Evolutionary conservation across 2,888 invertebrate genomes (phyloP), one percentile per base, ranked within the genome.

Genomic region (Dryomyza anilis): DNA sequence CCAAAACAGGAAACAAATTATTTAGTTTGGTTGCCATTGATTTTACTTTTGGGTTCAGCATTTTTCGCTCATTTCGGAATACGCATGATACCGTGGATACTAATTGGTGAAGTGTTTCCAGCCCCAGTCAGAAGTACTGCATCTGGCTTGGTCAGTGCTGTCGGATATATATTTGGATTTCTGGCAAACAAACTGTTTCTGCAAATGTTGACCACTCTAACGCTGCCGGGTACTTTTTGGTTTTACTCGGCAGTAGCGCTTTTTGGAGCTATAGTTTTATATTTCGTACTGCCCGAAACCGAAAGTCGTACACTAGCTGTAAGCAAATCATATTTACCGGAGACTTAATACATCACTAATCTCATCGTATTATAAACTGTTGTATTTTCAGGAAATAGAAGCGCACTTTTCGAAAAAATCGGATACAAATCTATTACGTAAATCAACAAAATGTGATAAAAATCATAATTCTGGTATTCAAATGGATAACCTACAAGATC

Each of bases 71-170:
- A 92, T 74, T 83, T 88, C 3, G 81, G 81, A 25, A 89, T 93
- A 52, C 85, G 91, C 60, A 82, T 91, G 67, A 80, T 94, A 50
- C 92, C 93, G 0, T 94, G 93, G 93, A 88, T 94, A 69, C 84
- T 93, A 12, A 89, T 91, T 45, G 92, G 92, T 8, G 93, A 94
- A 84, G 90, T 92, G 67, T 91, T 87, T 76, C 88, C 89, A 29
- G 86, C 88, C 0, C 87, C 88, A 66, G 89, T 89, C 0, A 85
- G 93, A 27, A 88, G 91, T 2, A 87, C 87, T 0, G 92, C 91
- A 0, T 89, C 91, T 0, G 93, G 93, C 0, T 81, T 91, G 3
- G 87, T 91, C 0, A 89, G 91, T 19, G 92, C 89, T 0, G 84
- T 89, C 1, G 91, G 91, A 3, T 94, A 93, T 76, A 84, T 93